These are phyloP conservation scores for Boulengeromyrus knoepffleri DNA, from an alignment of 2,113 vertebrate genomes.

Conservation along the genomic window DNA sequence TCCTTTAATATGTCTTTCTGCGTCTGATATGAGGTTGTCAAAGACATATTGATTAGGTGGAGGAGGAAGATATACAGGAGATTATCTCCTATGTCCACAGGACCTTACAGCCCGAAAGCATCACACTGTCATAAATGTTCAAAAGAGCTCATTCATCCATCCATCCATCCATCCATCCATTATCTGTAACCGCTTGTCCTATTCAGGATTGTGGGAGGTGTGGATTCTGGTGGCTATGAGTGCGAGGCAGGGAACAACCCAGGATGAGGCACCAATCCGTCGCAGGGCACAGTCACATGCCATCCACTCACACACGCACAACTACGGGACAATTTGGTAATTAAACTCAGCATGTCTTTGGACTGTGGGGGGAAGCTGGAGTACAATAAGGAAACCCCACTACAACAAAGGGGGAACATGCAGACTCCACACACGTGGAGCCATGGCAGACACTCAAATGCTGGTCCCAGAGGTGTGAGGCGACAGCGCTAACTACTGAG, in stretches of 20 bases:
- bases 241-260: not conserved
- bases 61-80: not conserved
- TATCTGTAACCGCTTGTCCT: not conserved
- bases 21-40: not conserved
- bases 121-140: not conserved
- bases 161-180: not conserved
- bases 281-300: not conserved
- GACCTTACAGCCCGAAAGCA: not conserved
- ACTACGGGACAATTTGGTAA: not conserved
- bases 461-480: not conserved
- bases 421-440: not conserved
- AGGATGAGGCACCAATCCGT: not conserved
- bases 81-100: not conserved
- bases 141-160: not conserved
- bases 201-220: not conserved
- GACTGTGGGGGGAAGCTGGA: not conserved
- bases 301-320: not conserved
- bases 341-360: not conserved
- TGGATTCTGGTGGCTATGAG: not conserved
- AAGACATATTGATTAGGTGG: not conserved
- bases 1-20: not conserved
- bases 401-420: not conserved
- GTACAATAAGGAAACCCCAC: not conserved
- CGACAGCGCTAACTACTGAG: not conserved
- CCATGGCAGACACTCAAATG: not conserved